Evolutionary conservation across 2,888 invertebrate genomes (phyloP), one percentile per base, ranked within the genome.

Genomic region (Ormia ochracea): DNA sequence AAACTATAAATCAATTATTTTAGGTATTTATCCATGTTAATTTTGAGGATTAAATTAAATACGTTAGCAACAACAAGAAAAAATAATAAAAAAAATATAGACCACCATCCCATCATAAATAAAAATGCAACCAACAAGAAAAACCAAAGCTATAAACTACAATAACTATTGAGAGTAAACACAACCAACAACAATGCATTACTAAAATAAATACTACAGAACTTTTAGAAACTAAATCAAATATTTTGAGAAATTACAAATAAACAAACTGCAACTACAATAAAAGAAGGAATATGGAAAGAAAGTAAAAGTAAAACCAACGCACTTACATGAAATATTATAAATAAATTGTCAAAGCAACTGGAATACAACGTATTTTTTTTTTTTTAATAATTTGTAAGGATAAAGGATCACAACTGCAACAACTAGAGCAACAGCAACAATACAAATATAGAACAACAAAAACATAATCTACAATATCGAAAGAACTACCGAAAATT

Each of bases 21-120:
- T 89, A 90, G 89, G 89, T 86, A 89, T 90, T 88, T 90, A 90
- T 87, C 89, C 89, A 83, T 90, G 90, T 90, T 90, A 90, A 89
- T 89, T 89, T 87, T 87, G 88, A 88, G 89, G 89, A 88, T 82
- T 82, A 82, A 69, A 81, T 69, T 78, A 81, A 68, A 68, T 38
- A 70, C 52, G 50, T 56, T 78, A 73, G 50, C 66, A 72, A 43
- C 73, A 38, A 72, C 79, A 70, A 81, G 19, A 65, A 68, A 4
- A 68, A 23, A 43, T 23, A 23, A 23, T n/a, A 26, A 33, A 56
- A 31, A 31, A 21, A 45, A 23, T 17, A 56, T 23, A 65, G 59
- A 80, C 66, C 80, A 80, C 80, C 76, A 80, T 80, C 80, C 76
- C 80, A 80, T 76, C 76, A 80, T 72, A 72, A 36, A 50, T 50